Base-by-base conservation (phyloP, 2,797 vertebrate genomes). In the Notamacropus eugenii region DNA sequence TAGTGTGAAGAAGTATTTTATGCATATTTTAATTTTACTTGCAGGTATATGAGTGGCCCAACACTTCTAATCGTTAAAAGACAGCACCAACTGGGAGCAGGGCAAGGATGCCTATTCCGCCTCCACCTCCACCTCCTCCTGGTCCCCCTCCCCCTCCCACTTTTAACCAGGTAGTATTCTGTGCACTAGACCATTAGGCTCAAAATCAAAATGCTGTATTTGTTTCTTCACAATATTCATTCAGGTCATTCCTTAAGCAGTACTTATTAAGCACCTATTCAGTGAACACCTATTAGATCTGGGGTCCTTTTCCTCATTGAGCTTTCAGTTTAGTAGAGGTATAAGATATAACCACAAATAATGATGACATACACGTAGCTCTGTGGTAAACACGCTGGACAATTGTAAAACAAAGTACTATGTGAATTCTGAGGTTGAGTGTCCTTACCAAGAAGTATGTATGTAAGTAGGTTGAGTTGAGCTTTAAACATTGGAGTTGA, bases 101-200 rank as follows among this genome's bases (percentile, higher is more conserved):
- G 98, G 98, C 97, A 99, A 99, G 98, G 98, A 99, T 99, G 99
- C 99, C 99, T 27, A 99, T 99, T 98, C 99, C 99, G 97, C 99
- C 99, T 55, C 99, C 99, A 34, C 99, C 99, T 34, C 99, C 99
- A 1, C 99, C 99, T 0, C 99, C 99, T 8, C 99, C 99, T 0
- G 99, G 99, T 95, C 99, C 99, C 92, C 99, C 99, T 0, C 99
- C 99, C 0, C 99, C 99, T 94, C 99, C 99, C 92, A 98, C 99
- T 91, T 99, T 99, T 97, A 98, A 93, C 95, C 98, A 99, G 99
- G 99, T 99, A 98, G 97, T 98, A 31, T 4, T 28, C 57, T 94
- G 91, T 90, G 90, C n/a, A 4, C 0, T 62, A 13, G 40, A 91
- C 54, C 4, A 82, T 82, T 82, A 82, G 0, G 29, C 90, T 94